Evolutionary conservation across 1,140 invertebrate genomes (phyloP).

Genomic region (Drosophila kohkoa): DNA sequence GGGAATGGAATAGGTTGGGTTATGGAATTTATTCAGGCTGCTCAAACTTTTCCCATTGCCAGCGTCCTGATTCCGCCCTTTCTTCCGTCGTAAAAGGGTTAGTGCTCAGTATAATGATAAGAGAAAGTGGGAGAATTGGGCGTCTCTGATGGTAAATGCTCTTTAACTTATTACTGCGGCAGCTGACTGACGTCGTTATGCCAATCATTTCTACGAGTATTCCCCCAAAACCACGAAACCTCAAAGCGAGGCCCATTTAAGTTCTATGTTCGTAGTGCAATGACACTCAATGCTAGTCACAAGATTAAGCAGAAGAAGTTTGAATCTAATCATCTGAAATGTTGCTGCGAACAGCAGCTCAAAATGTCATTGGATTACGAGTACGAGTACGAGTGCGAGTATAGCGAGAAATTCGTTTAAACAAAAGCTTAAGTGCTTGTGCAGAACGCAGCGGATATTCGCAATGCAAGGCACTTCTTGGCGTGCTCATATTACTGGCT

Average conservation of each 20-base stretch:
- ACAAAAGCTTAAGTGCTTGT: constrained; percentile 38
- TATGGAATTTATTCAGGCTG: constrained; percentile 60
- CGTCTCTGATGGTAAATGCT: constrained; percentile 47
- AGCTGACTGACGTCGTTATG: constrained; percentile 55
- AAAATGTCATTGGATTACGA: constrained; percentile 20
- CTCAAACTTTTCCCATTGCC: constrained; percentile 51
- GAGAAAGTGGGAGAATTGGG: background rate
- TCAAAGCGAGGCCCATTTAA: constrained; percentile 14
- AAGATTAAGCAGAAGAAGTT: background rate
- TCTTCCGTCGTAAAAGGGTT: constrained; percentile 4
- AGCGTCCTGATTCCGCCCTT: constrained; percentile 23
- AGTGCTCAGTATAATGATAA: constrained; percentile 18
- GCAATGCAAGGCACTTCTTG: constrained; percentile 30
- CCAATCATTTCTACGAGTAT: constrained; percentile 49
- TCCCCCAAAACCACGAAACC: constrained; percentile 9
- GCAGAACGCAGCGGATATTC: constrained; percentile 29
- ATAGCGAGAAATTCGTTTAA: constrained; percentile 26
- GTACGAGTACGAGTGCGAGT: too few relatives aligned
- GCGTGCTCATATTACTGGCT: constrained; percentile 22
- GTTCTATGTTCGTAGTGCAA: constrained; percentile 14
- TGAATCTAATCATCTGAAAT: background rate
- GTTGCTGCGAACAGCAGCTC: background rate
- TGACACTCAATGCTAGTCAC: constrained; percentile 19
- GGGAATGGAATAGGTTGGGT: constrained; percentile 32
- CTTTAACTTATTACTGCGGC: constrained; percentile 55